Evolutionary conservation across 2,113 vertebrate species (phyloP), one percentile per base, ranked within the genome.

Genomic region (zebrafish (Danio rerio)): DNA sequence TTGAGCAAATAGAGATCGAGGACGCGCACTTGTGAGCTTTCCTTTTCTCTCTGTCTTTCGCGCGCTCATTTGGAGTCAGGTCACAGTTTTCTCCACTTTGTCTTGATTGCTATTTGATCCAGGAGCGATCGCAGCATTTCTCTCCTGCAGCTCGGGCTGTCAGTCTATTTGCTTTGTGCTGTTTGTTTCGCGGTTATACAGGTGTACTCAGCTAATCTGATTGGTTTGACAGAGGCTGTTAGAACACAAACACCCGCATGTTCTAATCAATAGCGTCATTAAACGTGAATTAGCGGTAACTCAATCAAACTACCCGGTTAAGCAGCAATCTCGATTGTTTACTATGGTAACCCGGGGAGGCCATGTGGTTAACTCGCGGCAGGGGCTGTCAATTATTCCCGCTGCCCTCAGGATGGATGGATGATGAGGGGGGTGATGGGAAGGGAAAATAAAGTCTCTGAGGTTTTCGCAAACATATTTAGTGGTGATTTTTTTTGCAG

Each of bases 241-340:
- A 77, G 82, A 86, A 79, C 82, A 86, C 82, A 86, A 86, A 86
- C 79, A 82, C 31, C 61, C 20, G 40, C 58, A 58, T 86, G 85
- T 78, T 75, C 79, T 68, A 66, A 86, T 86, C 85, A 84, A 86
- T 86, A 86, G 85, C 53, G 20, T 83, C 85, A 86, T 86, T 86
- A 86, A 86, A 84, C 61, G 80, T 47, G 85, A 86, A 86, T 86
- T 86, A 86, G 79, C 59, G 75, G 79, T 84, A 82, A 84, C 85
- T 79, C 81, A 83, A 86, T 86, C 82, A 84, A 86, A 86, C 82
- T 69, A 63, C 74, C 47, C 80, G 65, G 68, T 83, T 86, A 81
- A 79, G 79, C 71, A 45, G 74, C 78, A 79, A 53, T 84, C 76
- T 79, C 62, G 50, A 31, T 73, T 82, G 80, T 81, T 84, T 86